Evolutionary conservation across 2,113 vertebrate species (phyloP), one percentile per base, ranked within the genome.

Genomic region (Australoheros scitulus): DNA sequence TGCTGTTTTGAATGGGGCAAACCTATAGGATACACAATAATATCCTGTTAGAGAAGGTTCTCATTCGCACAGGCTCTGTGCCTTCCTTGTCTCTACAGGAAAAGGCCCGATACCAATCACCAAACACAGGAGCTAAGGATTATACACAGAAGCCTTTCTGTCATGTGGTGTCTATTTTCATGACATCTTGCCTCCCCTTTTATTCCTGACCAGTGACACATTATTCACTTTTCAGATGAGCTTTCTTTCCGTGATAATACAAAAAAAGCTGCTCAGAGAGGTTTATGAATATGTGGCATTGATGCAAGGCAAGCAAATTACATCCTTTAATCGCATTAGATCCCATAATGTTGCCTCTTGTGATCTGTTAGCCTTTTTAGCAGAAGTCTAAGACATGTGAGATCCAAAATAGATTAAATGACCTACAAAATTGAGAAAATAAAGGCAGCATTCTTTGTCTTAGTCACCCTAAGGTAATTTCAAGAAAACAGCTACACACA

Each of bases 41-140:
- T 91, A 90, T 95, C 92, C 94, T 91, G 91, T 86, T 38, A 61
- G 79, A 80, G 85, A 88, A 87, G 70, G 61, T 78, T 87, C 86
- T 92, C 86, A 84, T 91, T 82, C 76, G 76, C 77, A 1, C 17
- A 8, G 80, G 76, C 56, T 68, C 82, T 13, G 79, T 64, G 76
- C 83, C 88, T 86, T 84, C 72, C 87, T 87, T 90, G 29, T 90
- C 85, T 32, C 87, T 70, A 58, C 87, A 91, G 94, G 93, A 95
- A 93, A 89, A 81, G 87, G 78, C 80, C 84, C 63, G 93, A 95
- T 95, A 93, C 74, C 77, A 32, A 95, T 95, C 94, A 92, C 81
- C 50, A 91, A 94, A 88, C 90, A 89, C 65, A 64, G 61, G 84
- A 91, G 82, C 15, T 59, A 59, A 72, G 85, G 89, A 89, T 89